Percentiles rank a stretch among this genome's conserved stretches.
phyloP scores from a whole-genome alignment of 2,888 invertebrate genomes.

The Nemapogon koenigi region DNA sequence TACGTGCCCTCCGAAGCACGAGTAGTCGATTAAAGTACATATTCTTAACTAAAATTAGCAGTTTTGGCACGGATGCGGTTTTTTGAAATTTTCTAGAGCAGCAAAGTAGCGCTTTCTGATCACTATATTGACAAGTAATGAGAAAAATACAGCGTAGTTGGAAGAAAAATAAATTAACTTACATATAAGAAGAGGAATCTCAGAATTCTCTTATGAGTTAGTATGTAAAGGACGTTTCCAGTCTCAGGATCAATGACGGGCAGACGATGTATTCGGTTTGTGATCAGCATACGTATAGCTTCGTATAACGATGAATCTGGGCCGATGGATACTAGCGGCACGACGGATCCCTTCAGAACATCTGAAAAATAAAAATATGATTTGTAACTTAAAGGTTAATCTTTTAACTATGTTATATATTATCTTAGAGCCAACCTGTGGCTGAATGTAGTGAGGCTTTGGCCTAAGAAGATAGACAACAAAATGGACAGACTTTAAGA shows the following conservation, averaged over 20 bases:
- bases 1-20: no score
- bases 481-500: no score
- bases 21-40: no score
- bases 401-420: not conserved
- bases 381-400: not conserved
- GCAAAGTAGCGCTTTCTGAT: no score
- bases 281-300: slow-evolving; percentile 91
- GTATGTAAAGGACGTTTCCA: slow-evolving; percentile 96
- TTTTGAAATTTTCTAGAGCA: no score
- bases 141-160: no score
- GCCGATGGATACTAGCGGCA: slow-evolving; percentile 88
- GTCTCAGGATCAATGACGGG: slow-evolving; percentile 96
- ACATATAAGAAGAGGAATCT: slow-evolving; percentile 98
- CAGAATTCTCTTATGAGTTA: slow-evolving; percentile 97
- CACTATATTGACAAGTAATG: no score
- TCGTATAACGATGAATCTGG: slow-evolving; percentile 94
- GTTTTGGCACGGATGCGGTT: no score
- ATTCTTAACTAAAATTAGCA: no score
- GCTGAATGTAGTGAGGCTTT: no score
- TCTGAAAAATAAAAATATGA: slow-evolving; percentile 52
- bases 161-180: slow-evolving; percentile 62
- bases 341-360: slow-evolving; percentile 84
- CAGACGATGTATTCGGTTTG: slow-evolving; percentile 94
- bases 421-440: not conserved
- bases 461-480: no score